Evolutionary conservation across 2,797 vertebrate genomes (phyloP).

Genomic region (Scyliorhinus canicula): DNA sequence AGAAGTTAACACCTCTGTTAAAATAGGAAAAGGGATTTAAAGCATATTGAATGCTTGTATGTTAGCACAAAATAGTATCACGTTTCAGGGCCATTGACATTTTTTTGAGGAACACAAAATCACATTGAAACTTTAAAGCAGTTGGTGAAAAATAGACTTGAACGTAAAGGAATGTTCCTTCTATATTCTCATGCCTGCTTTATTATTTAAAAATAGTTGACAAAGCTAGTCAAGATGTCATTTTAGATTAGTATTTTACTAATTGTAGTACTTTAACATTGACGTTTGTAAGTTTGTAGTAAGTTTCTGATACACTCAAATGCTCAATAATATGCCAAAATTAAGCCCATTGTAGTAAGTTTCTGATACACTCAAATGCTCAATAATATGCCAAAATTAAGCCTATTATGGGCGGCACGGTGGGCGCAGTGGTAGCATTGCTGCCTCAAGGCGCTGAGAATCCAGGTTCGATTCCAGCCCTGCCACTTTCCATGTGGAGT

Average conservation of each 20-base stretch:
- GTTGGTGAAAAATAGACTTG: background rate
- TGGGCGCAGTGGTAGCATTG: too few species aligned
- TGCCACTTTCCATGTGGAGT: too few species aligned
- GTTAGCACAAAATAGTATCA: background rate
- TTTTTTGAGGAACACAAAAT: background rate
- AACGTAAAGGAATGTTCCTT: background rate
- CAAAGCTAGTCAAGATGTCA: background rate
- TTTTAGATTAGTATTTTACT: background rate
- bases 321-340: background rate
- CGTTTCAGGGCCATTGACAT: background rate
- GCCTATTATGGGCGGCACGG: too few species aligned
- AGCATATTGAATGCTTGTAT: background rate
- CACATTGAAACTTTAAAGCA: too few species aligned
- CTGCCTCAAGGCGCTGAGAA: too few species aligned
- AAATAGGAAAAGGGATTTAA: background rate
- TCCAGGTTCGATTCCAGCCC: too few species aligned
- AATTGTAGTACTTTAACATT: background rate
- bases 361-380: background rate
- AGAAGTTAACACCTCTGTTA: background rate
- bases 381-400: too few species aligned
- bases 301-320: background rate
- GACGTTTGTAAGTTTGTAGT: background rate
- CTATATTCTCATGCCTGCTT: background rate
- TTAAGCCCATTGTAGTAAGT: background rate
- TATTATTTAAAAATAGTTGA: background rate